Conservation (phyloP, 2,797 vertebrate species). For the Delichon dasypus region DNA sequence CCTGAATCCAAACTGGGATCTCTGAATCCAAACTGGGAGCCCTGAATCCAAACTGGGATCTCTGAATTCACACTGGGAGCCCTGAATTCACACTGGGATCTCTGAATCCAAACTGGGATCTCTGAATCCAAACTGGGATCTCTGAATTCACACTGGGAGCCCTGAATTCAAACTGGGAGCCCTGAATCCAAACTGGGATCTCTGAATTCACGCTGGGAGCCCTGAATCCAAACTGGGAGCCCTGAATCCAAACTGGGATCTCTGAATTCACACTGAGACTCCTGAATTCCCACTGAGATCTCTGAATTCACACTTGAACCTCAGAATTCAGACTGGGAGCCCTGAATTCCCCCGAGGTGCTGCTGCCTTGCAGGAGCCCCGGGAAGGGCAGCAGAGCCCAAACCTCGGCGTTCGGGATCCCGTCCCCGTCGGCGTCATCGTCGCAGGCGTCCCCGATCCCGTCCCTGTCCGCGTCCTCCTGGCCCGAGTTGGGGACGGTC, state of each 20-base stretch:
- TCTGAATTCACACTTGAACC: rapidly evolving
- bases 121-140: rapidly evolving
- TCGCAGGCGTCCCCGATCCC: slow-evolving; percentile 89
- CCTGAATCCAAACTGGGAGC: no score
- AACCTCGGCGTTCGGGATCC: slow-evolving; percentile 86
- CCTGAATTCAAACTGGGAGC: rapidly evolving
- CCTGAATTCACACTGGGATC: no score
- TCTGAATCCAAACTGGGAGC: no score
- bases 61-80: rapidly evolving
- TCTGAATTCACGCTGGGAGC: not conserved
- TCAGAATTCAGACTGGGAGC: rapidly evolving
- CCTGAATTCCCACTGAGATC: rapidly evolving
- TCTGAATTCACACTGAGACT: no score
- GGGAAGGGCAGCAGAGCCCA: not conserved
- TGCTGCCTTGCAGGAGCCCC: not conserved
- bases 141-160: rapidly evolving
- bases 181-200: rapidly evolving
- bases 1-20: no score
- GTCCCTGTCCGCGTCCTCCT: slow-evolving; percentile 89
- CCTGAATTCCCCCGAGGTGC: rapidly evolving
- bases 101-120: rapidly evolving
- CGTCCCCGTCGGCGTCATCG: slow-evolving; percentile 90
- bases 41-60: rapidly evolving
- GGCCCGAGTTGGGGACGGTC: slow-evolving; percentile 90
- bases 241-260: not conserved